These are phyloP conservation scores for Cheilosia soror DNA, from an alignment of 2,888 invertebrate species.

Conservation along the genomic window DNA sequence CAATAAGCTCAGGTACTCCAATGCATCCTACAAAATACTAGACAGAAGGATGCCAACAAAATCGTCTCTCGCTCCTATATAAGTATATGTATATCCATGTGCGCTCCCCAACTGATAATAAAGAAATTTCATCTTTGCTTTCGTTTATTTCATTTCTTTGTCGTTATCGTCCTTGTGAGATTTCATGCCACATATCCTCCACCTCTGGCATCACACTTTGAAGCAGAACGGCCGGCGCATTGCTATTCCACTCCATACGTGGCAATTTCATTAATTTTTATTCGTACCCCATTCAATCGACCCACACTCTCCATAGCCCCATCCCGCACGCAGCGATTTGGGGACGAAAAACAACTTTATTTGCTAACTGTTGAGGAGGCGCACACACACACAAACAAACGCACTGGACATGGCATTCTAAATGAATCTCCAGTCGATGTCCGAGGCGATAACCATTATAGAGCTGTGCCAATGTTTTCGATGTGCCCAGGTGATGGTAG, in stretches of 20 bases:
- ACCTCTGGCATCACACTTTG: neutral
- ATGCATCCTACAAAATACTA: constrained; percentile 35
- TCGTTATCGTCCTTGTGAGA: constrained; percentile 30
- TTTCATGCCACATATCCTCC: neutral
- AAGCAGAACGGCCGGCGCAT: constrained; percentile 9
- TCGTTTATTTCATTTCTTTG: constrained; percentile 41
- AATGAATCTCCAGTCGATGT: constrained; percentile 37
- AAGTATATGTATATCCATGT: neutral
- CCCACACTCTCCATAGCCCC: neutral
- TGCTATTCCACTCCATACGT: constrained; percentile 59
- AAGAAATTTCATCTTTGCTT: constrained; percentile 60
- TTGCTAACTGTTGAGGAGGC: constrained; percentile 54
- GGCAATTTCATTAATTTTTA: constrained; percentile 67
- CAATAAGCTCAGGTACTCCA: constrained; percentile 34
- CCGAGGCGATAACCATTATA: constrained; percentile 18
- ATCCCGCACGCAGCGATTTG: neutral
- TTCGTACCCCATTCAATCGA: constrained; percentile 44
- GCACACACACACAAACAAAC: neutral
- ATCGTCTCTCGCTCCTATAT: neutral
- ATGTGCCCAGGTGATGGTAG: constrained; percentile 15
- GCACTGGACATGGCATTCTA: constrained; percentile 29
- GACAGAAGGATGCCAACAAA: constrained; percentile 27
- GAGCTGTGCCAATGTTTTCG: constrained; percentile 5
- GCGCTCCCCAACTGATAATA: constrained; percentile 42
- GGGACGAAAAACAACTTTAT: constrained; percentile 36